A percentile compares a stretch with the other conserved stretches of the same genome.
These are phyloP conservation scores for Smutsia temminckii DNA, from an alignment of 2,797 vertebrate genomes.

Conservation along the genomic window DNA sequence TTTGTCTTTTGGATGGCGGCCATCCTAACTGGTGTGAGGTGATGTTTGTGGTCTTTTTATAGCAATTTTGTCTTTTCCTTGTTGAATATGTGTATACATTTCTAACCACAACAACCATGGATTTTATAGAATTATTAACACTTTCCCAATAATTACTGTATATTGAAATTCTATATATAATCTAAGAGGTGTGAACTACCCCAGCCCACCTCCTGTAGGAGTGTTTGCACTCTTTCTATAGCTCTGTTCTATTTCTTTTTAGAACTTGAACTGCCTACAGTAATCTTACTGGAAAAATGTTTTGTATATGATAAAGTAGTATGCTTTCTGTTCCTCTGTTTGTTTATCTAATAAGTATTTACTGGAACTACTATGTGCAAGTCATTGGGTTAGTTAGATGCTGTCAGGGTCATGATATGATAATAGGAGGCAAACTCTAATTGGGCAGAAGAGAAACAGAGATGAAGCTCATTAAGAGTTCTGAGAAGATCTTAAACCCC, in stretches of 20 bases:
- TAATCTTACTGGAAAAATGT: neutral
- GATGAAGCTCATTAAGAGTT: neutral
- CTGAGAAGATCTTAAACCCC: neutral
- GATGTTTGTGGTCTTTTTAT: neutral
- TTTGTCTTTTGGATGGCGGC: too few relatives aligned
- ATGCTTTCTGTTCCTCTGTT: neutral
- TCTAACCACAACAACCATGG: neutral
- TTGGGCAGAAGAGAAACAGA: neutral
- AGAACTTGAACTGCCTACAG: neutral
- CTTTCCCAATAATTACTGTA: neutral
- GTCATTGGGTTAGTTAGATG: neutral
- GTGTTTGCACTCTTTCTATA: neutral
- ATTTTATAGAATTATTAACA: neutral
- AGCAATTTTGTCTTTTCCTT: neutral
- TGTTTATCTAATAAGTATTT: slow-evolving; percentile 10
- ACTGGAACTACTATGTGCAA: neutral
- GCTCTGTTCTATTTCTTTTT: neutral
- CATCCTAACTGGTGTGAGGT: too few relatives aligned
- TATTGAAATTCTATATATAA: neutral
- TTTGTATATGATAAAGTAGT: neutral
- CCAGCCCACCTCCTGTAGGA: neutral
- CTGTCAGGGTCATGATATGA: neutral
- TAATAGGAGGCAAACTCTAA: neutral
- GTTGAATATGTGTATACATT: neutral
- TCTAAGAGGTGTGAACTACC: neutral